A percentile compares a stretch with the other conserved stretches of the same genome.
These are phyloP conservation scores for Paralichthys olivaceus DNA, from an alignment of 2,113 vertebrate genomes.

Conservation along the genomic window DNA sequence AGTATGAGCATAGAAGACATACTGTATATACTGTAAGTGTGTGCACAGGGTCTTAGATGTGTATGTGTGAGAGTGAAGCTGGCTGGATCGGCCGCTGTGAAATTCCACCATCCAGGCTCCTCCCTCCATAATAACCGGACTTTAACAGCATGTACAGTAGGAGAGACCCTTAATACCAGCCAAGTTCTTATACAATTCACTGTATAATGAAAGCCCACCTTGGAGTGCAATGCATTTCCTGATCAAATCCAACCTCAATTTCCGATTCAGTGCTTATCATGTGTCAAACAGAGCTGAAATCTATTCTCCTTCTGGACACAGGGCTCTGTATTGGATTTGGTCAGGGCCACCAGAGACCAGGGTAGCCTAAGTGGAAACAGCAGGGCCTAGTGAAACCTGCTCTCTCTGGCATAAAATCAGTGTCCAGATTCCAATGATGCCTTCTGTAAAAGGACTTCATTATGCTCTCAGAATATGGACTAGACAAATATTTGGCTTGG, in stretches of 20 bases:
- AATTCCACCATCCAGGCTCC: slow-evolving; percentile 61
- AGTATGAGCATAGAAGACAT: slow-evolving; percentile 47
- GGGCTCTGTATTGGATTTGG: slow-evolving; percentile 61
- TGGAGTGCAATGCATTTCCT: slow-evolving; percentile 21
- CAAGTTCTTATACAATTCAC: slow-evolving; percentile 30
- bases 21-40: slow-evolving; percentile 46
- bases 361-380: slow-evolving; percentile 75
- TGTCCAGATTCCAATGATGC: slow-evolving; percentile 79
- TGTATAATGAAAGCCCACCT: slow-evolving; percentile 47
- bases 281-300: slow-evolving; percentile 63
- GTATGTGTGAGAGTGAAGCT: slow-evolving; percentile 47
- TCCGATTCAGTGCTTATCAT: slow-evolving; percentile 47
- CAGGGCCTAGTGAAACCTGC: slow-evolving; percentile 73
- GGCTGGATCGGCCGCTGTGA: slow-evolving; percentile 55
- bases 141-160: slow-evolving; percentile 34
- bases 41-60: slow-evolving; percentile 35
- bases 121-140: slow-evolving; percentile 45
- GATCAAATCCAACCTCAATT: slow-evolving; percentile 54
- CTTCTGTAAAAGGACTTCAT: slow-evolving; percentile 80
- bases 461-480: slow-evolving; percentile 79
- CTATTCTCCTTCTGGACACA: slow-evolving; percentile 65
- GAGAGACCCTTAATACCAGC: slow-evolving; percentile 26
- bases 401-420: slow-evolving; percentile 75
- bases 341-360: slow-evolving; percentile 69
- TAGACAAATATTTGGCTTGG: slow-evolving; percentile 83